Conservation (phyloP, 2,113 vertebrate genomes). For the Dipodomys ordii region DNA sequence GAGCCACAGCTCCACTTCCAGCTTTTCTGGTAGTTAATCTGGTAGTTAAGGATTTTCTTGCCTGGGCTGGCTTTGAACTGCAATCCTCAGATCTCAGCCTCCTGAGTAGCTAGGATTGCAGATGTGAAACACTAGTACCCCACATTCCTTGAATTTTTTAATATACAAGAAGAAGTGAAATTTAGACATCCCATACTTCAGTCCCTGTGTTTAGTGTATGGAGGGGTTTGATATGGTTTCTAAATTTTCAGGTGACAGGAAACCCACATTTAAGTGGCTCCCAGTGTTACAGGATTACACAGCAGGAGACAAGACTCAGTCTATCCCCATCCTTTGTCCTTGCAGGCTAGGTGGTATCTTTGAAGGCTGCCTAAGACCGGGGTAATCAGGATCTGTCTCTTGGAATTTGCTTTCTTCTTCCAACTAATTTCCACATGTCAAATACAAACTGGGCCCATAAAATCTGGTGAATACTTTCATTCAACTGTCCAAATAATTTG, state of each 20-base stretch:
- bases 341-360: background rate
- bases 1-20: too few relatives aligned
- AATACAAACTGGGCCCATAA: constrained; percentile 38
- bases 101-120: too few relatives aligned
- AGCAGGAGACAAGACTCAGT: background rate
- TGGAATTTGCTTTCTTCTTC: constrained; percentile 44
- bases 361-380: background rate
- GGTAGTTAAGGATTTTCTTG: too few relatives aligned
- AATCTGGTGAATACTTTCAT: constrained; percentile 43
- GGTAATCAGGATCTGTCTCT: constrained; percentile 35
- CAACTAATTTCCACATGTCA: constrained; percentile 57
- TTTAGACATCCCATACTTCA: constrained; percentile 27
- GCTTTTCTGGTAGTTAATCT: too few relatives aligned
- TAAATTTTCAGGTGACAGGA: constrained; percentile 39
- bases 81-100: too few relatives aligned
- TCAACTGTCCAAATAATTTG: constrained; percentile 52
- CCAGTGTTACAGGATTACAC: constrained; percentile 46
- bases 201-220: background rate
- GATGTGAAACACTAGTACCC: too few relatives aligned
- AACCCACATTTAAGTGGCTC: background rate
- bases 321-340: background rate
- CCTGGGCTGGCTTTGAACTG: too few relatives aligned
- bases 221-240: constrained; percentile 54
- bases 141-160: background rate
- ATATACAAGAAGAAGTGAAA: constrained; percentile 7